A percentile compares a stretch with the other conserved stretches of the same genome.
Evolutionary conservation across 2,797 vertebrate species (phyloP).

Genomic region (Sebastiscus tertius): DNA sequence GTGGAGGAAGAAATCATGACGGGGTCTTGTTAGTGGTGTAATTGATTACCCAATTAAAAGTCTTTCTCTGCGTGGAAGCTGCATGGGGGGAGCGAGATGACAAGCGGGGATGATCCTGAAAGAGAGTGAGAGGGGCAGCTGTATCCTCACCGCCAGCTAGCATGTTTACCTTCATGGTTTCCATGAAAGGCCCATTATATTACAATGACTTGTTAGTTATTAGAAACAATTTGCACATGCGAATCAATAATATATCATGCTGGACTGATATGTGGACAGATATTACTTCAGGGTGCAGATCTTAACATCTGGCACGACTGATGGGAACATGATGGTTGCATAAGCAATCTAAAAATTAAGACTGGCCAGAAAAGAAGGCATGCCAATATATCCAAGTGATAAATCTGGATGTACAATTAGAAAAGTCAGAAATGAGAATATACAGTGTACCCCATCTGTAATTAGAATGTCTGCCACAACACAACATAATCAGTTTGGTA

Average conservation of each 20-base stretch:
- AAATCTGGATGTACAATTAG: constrained; percentile 3
- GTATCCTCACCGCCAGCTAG: constrained; percentile 80
- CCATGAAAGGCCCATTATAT: constrained; percentile 57
- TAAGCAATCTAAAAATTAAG: constrained; percentile 35
- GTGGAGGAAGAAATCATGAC: constrained; percentile 72
- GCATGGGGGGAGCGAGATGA: constrained; percentile 83
- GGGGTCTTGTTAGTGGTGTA: constrained; percentile 81
- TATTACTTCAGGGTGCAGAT: constrained; percentile 31
- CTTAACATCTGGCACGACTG: constrained; percentile 21
- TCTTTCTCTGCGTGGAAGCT: constrained; percentile 86
- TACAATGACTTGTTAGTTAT: constrained; percentile 65
- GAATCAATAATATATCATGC: constrained; percentile 55
- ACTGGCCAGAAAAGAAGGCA: constrained; percentile 30
- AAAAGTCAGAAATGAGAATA: constrained; percentile 17
- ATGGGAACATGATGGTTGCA: constrained; percentile 31
- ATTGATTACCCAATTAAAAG: constrained; percentile 88
- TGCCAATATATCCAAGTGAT: constrained; percentile 39
- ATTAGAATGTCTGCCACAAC: neutral
- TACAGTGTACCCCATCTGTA: neutral
- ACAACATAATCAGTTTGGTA: neutral
- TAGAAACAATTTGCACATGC: constrained; percentile 66
- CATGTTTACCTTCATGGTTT: constrained; percentile 69
- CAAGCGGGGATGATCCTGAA: constrained; percentile 83
- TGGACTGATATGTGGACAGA: constrained; percentile 30
- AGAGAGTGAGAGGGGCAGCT: constrained; percentile 82